Percentiles rank a stretch among this genome's conserved stretches.
Conservation (phyloP, 2,113 vertebrate species). For the Paralichthys olivaceus region DNA sequence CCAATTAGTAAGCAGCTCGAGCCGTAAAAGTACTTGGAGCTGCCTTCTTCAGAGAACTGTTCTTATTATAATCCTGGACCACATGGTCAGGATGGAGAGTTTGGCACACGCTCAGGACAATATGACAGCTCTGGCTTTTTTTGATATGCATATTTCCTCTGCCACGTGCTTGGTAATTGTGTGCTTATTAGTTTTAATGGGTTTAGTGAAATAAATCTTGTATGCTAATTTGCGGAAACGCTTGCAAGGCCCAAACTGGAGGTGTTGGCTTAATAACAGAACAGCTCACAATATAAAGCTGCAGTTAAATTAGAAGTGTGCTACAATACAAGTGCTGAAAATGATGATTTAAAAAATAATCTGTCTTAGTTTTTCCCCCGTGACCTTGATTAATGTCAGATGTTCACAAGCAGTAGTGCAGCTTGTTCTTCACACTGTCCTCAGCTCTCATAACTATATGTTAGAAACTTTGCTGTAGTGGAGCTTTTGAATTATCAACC, state of each 20-base stretch:
- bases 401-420: neutral
- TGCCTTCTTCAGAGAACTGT: conserved; percentile 47
- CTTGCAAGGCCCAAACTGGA: conserved; percentile 48
- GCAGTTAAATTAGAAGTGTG: conserved; percentile 38
- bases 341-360: conserved; percentile 29
- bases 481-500: neutral
- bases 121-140: conserved; percentile 66
- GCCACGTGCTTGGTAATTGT: conserved; percentile 64
- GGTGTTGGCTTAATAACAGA: conserved; percentile 59
- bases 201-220: conserved; percentile 70
- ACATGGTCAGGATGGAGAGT: conserved; percentile 69
- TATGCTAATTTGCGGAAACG: conserved; percentile 60
- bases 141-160: conserved; percentile 67
- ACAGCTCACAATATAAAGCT: conserved; percentile 24
- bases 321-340: conserved; percentile 14
- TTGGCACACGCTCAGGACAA: conserved; percentile 68
- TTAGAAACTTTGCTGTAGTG: neutral
- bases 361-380: neutral
- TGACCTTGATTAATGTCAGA: conserved; percentile 34
- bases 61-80: conserved; percentile 70
- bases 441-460: neutral
- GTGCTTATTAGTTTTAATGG: conserved; percentile 78
- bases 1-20: conserved; percentile 63
- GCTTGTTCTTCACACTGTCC: neutral
- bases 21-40: conserved; percentile 36